phyloP scores from a whole-genome alignment of 1,140 invertebrate genomes.

The Euura saliciscinereae region DNA sequence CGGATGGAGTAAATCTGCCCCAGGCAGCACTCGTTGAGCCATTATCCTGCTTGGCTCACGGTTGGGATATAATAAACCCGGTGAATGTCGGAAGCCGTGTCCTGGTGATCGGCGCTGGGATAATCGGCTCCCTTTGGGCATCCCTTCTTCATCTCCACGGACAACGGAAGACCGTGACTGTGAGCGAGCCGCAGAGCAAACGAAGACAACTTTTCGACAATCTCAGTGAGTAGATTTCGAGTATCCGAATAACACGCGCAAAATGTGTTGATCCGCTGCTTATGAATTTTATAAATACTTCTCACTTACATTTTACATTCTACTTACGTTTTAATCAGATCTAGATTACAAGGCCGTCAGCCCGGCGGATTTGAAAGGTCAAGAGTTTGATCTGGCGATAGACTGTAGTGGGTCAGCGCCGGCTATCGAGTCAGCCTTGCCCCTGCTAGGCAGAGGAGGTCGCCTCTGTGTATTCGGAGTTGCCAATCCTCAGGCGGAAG shows the following conservation, averaged over 20 bases:
- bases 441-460: slow-evolving; percentile 57
- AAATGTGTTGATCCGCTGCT: slow-evolving; percentile 16
- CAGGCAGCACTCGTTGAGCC: slow-evolving; percentile 42
- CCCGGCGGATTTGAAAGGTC: slow-evolving; percentile 62
- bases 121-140: slow-evolving; percentile 59
- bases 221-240: slow-evolving; percentile 50
- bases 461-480: slow-evolving; percentile 66
- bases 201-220: slow-evolving; percentile 59
- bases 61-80: slow-evolving; percentile 35
- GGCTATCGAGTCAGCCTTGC: slow-evolving; percentile 62
- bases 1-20: background rate
- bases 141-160: slow-evolving; percentile 64
- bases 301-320: background rate
- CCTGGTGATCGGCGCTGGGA: slow-evolving; percentile 44
- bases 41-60: slow-evolving; percentile 48
- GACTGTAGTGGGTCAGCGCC: slow-evolving; percentile 71
- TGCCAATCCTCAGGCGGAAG: slow-evolving; percentile 55
- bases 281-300: background rate
- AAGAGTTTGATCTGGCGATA: slow-evolving; percentile 66
- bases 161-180: slow-evolving; percentile 62
- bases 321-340: slow-evolving; percentile 52
- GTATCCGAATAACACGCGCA: too few species aligned
- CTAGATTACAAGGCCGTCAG: slow-evolving; percentile 62
- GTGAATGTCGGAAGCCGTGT: slow-evolving; percentile 37
- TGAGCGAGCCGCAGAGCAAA: slow-evolving; percentile 63